Evolutionary conservation across 1,140 invertebrate genomes (phyloP), one percentile per base, ranked within the genome.

Genomic region (Brachionus rubens): DNA sequence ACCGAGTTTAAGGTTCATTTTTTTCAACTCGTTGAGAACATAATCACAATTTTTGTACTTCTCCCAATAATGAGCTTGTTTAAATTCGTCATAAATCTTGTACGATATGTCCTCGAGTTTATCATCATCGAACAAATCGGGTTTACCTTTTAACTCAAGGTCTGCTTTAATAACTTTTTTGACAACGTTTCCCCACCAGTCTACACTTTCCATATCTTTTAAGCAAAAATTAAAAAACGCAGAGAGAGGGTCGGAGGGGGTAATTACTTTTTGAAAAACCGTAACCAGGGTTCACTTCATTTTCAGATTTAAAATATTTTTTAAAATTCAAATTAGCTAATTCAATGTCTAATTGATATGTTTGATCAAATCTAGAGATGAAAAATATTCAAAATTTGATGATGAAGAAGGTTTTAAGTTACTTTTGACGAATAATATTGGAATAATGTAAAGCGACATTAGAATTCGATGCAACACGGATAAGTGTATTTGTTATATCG

Each of bases 371-470:
- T 36, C 59, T 65, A 65, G 43, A 21, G 10, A 24, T 43, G 43
- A 65, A 46, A 16, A 14, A 14, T 7, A 7, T 7, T 14, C 3
- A 65, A 65, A 65, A 3, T 33, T 36, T 28, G n/a, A 33, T 59
- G 14, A 10, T 5, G 3, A 16, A 0, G 12, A 10, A 36, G 33
- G n/a, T 36, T 30, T 7, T 59, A 65, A 43, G 40, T 14, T 43
- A 65, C 59, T 46, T 65, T 12, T 41, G 24, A 24, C 36, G 33
- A 43, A 65, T 65, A 14, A 65, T 43, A 26, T 65, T 43, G 41
- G 40, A 65, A 46, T 65, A 65, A 43, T 65, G 59, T 65, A 65
- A n/a, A 26, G 36, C 59, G 43, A 65, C 40, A 65, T 65, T 65
- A 5, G 36, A 36, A 65, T 10, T 36, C 43, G 54, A 59, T 33